These are phyloP conservation scores for Characodon lateralis DNA, from an alignment of 2,797 vertebrate genomes.

Conservation along the genomic window DNA sequence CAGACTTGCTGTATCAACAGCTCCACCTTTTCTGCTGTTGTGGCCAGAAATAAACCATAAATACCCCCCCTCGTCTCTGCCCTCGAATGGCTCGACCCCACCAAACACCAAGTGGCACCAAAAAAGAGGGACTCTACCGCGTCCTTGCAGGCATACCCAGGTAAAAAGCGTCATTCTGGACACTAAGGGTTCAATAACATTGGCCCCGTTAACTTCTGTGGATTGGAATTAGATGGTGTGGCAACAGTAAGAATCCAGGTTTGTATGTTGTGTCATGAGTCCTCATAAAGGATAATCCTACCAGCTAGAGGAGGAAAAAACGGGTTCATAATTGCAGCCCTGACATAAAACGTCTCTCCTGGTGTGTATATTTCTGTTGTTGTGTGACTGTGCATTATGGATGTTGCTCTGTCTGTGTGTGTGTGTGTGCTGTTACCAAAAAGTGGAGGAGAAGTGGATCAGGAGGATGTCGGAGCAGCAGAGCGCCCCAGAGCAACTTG, in stretches of 20 bases:
- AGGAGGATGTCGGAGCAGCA: conserved; percentile 87
- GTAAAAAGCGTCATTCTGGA: conserved; percentile 59
- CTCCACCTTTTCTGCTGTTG: conserved; percentile 83
- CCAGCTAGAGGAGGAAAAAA: background rate
- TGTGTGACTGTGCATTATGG: conserved; percentile 22
- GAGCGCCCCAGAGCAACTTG: conserved; percentile 85
- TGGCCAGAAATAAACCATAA: conserved; percentile 86
- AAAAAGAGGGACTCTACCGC: conserved; percentile 61
- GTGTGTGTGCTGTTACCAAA: conserved; percentile 36
- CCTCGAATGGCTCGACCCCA: conserved; percentile 73
- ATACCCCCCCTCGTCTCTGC: conserved; percentile 72
- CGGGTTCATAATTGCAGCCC: background rate
- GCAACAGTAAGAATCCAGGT: conserved; percentile 17
- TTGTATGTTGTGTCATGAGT: conserved; percentile 24
- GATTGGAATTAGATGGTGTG: conserved; percentile 27
- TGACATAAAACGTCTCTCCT: conserved; percentile 16
- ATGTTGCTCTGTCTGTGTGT: conserved; percentile 37
- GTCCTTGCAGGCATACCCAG: conserved; percentile 68
- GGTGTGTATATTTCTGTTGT: background rate
- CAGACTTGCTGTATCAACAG: conserved; percentile 89
- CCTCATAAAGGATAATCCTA: background rate
- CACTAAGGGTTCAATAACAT: background rate
- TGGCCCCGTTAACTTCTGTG: conserved; percentile 10
- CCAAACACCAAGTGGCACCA: conserved; percentile 66
- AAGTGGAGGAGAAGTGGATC: conserved; percentile 70